Evolutionary conservation across 2,113 vertebrate species (phyloP).

Genomic region (Notarius lentiginosus): DNA sequence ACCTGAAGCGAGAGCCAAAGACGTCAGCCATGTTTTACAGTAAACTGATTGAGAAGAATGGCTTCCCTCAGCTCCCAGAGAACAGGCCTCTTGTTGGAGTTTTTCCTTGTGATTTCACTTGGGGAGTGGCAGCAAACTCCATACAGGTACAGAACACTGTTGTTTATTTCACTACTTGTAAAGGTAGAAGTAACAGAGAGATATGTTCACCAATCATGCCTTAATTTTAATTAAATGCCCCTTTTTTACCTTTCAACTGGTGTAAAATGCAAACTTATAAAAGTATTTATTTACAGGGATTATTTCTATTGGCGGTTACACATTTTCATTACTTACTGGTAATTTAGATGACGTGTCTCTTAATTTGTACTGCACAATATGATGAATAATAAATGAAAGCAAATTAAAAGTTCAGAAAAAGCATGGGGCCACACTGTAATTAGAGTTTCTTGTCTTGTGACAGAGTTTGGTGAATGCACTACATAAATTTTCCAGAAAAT

Average conservation of each 20-base stretch:
- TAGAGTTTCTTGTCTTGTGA: neutral
- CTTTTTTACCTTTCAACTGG: neutral
- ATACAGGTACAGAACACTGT: constrained; percentile 78
- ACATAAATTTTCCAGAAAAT: neutral
- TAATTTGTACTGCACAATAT: neutral
- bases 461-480: neutral
- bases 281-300: neutral
- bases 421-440: neutral
- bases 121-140: constrained; percentile 89
- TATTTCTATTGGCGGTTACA: neutral
- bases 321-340: neutral
- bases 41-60: constrained; percentile 88
- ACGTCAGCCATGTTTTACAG: constrained; percentile 92
- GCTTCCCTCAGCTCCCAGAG: constrained; percentile 88
- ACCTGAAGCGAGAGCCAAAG: constrained; percentile 88
- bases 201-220: too few species aligned
- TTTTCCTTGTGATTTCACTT: constrained; percentile 90
- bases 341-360: neutral
- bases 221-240: neutral
- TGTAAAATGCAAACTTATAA: neutral
- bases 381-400: neutral
- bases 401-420: neutral
- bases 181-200: neutral
- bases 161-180: neutral
- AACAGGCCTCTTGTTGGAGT: constrained; percentile 79